A percentile compares a stretch with the other conserved stretches of the same genome.
Conservation (phyloP, 2,888 invertebrate species). For the Erebia aethiops region DNA sequence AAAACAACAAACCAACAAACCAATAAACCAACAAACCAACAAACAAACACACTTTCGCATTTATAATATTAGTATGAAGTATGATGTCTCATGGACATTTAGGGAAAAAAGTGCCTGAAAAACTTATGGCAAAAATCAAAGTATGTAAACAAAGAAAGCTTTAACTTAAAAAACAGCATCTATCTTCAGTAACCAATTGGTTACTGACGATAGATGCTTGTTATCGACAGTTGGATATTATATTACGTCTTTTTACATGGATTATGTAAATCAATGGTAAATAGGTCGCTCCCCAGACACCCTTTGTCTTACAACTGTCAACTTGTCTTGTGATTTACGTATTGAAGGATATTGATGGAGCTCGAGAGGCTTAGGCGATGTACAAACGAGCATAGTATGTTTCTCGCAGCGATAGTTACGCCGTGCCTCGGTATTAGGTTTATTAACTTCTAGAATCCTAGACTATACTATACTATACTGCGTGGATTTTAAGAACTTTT, state of each 20-base stretch:
- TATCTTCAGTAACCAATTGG: too few relatives aligned
- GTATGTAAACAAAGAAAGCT: neutral
- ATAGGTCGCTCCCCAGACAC: conserved; percentile 21
- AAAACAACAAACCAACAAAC: too few relatives aligned
- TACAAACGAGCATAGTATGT: conserved; percentile 8
- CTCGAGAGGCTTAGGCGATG: conserved; percentile 17
- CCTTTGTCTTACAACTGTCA: conserved; percentile 29
- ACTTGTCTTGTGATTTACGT: conserved; percentile 28
- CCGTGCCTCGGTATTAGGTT: neutral
- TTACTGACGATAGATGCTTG: conserved; percentile 6
- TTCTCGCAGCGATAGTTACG: conserved; percentile 1
- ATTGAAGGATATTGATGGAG: conserved; percentile 28
- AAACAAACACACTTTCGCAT: too few relatives aligned
- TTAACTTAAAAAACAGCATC: too few relatives aligned
- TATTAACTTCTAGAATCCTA: too few relatives aligned
- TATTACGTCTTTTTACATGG: conserved; percentile 3
- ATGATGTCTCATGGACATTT: too few relatives aligned
- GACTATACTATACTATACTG: too few relatives aligned
- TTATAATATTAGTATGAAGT: too few relatives aligned
- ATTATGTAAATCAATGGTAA: conserved; percentile 23
- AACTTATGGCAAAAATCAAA: too few relatives aligned
- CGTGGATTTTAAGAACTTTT: too few relatives aligned
- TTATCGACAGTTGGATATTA: conserved; percentile 1
- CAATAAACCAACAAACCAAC: too few relatives aligned
- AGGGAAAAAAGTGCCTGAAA: too few relatives aligned